Base-by-base conservation (phyloP, 2,113 vertebrate genomes). In the Zosterops pallidus region DNA sequence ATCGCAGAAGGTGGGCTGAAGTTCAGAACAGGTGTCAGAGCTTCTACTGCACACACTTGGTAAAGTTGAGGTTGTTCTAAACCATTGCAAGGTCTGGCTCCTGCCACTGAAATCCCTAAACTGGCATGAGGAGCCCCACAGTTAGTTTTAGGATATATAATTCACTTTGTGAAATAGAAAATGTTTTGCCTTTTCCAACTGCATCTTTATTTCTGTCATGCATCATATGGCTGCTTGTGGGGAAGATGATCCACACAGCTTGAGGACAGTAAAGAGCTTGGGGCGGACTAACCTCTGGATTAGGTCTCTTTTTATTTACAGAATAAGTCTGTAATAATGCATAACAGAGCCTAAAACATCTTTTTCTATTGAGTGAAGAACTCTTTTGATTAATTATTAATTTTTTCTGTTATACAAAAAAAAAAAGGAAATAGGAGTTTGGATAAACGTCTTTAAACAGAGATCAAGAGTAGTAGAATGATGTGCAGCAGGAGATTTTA, bases 361-460 rank as follows among this genome's bases (percentile, higher is more conserved):
- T 82, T 86, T 24, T 83, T 50, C 52, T 94, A 42, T 59, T 53
- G 78, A 68, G 25, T 29, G 12, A 80, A 90, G 63, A 86, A 63
- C 81, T 83, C 63, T 90, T 90, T 91, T 88, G 41, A 76, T 86
- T 83, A 89, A 77, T 87, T 42, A 46, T 47, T 63, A n/a, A 9
- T 37, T 85, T 87, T 94, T 83, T 55, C 89, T 17, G 42, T 35
- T 26, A 49, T 26, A 13, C 22, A 25, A 25, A 5, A 55, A 83
- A 59, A 68, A 78, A 89, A 93, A 86, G n/a, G 44, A 96, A 91
- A 94, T 41, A 74, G 26, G 49, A 91, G 29, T 86, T 93, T 79
- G 83, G 69, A 92, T 90, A 92, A 96, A 88, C 84, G 86, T 78
- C 76, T 86, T 93, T 94, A 95, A 96, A 85, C 42, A 78, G 37